Conservation (phyloP, 2,113 vertebrate species). For the Xyrauchen texanus region DNA sequence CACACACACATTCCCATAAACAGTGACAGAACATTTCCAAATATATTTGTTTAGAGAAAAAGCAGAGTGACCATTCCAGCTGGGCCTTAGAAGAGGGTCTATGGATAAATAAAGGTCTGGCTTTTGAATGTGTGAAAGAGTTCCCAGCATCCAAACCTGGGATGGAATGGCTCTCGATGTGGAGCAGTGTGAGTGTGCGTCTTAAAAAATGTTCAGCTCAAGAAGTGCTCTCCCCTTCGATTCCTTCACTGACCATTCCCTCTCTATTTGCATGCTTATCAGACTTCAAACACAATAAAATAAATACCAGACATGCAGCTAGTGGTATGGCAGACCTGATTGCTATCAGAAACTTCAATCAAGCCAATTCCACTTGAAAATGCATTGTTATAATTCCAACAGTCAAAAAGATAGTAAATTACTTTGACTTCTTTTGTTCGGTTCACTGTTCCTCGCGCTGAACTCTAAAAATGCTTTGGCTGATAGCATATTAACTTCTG, state of each 20-base stretch:
- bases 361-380: slow-evolving; percentile 63
- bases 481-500: not conserved
- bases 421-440: slow-evolving; percentile 22
- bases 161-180: not conserved
- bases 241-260: slow-evolving; percentile 15
- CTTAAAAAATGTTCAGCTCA: slow-evolving; percentile 18
- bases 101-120: slow-evolving; percentile 33
- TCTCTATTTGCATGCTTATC: slow-evolving; percentile 63
- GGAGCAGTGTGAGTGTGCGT: not conserved
- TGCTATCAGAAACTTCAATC: slow-evolving; percentile 70
- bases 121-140: not conserved
- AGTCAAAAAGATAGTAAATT: slow-evolving; percentile 16
- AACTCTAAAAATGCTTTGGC: not conserved
- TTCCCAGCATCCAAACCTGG: slow-evolving; percentile 13
- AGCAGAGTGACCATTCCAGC: slow-evolving; percentile 54
- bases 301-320: slow-evolving; percentile 51
- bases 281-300: slow-evolving; percentile 71
- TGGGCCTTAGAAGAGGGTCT: slow-evolving; percentile 15
- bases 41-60: slow-evolving; percentile 68
- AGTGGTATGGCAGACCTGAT: slow-evolving; percentile 58
- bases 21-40: slow-evolving; percentile 73
- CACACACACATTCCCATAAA: slow-evolving; percentile 60
- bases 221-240: slow-evolving; percentile 10
- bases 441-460: not conserved
- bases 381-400: slow-evolving; percentile 46